These are phyloP conservation scores for Lytechinus variegatus DNA, from an alignment of 35 echinoderm and acorn worm species.

Conservation along the genomic window DNA sequence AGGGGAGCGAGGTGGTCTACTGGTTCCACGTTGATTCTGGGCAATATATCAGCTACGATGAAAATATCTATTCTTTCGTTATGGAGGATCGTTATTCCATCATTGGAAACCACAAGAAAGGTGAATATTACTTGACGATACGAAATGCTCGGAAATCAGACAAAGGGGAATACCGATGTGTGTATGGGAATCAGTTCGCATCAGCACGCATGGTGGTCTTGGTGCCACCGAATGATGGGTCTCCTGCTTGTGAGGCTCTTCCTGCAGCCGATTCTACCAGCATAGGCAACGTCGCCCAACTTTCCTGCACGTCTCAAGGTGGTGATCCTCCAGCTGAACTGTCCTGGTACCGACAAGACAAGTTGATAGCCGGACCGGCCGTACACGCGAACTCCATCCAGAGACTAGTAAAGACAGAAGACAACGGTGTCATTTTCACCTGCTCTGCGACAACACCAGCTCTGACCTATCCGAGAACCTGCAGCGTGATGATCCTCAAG, in stretches of 20 bases:
- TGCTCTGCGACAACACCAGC: slow-evolving; percentile 47
- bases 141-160: slow-evolving; percentile 41
- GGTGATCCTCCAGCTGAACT: slow-evolving; percentile 60
- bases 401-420: slow-evolving; percentile 34
- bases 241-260: slow-evolving; percentile 52
- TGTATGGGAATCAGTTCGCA: slow-evolving; percentile 36
- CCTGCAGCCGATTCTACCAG: neutral
- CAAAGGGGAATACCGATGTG: slow-evolving; percentile 67
- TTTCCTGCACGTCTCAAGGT: slow-evolving; percentile 60
- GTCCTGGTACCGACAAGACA: slow-evolving; percentile 56
- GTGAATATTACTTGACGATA: slow-evolving; percentile 65
- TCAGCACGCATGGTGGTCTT: slow-evolving; percentile 53
- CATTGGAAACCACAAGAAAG: slow-evolving; percentile 58
- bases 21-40: slow-evolving; percentile 63
- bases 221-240: slow-evolving; percentile 50
- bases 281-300: neutral
- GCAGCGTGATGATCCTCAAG: slow-evolving; percentile 53
- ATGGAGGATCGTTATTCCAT: slow-evolving; percentile 58
- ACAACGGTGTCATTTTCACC: slow-evolving; percentile 64
- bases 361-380: slow-evolving; percentile 7
- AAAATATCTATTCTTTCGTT: slow-evolving; percentile 14
- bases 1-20: slow-evolving; percentile 47
- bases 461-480: slow-evolving; percentile 53
- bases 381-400: slow-evolving; percentile 45
- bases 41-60: slow-evolving; percentile 52